phyloP scores from a whole-genome alignment of 2,113 vertebrate species.

The Tychaedon coryphoeus region DNA sequence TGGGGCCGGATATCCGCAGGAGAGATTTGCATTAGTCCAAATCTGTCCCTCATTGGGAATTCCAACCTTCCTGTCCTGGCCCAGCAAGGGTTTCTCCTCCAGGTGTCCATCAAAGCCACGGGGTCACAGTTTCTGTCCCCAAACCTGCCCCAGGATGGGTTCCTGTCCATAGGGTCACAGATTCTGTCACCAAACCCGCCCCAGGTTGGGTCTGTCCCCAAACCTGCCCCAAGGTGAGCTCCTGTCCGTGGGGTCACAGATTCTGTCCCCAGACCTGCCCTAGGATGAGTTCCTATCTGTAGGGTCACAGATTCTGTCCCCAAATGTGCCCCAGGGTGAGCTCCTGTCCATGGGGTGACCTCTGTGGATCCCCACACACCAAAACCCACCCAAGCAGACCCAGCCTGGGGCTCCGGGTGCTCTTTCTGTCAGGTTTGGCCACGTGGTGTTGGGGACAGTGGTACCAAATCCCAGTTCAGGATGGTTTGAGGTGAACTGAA shows the following conservation, averaged over 20 bases:
- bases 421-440: background rate
- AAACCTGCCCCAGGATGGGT: background rate
- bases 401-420: background rate
- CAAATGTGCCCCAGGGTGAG: background rate
- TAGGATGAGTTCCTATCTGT: background rate
- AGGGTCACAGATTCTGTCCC: background rate
- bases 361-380: background rate
- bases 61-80: background rate
- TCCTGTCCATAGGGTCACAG: background rate
- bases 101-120: background rate
- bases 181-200: background rate
- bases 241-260: too few species aligned
- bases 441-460: fast-evolving
- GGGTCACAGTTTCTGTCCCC: background rate
- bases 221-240: too few species aligned
- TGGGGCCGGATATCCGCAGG: background rate
- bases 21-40: background rate
- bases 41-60: background rate
- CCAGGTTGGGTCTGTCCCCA: background rate
- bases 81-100: background rate
- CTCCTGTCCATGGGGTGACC: background rate
- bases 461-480: fast-evolving
- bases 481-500: background rate
- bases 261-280: too few species aligned
- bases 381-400: background rate